Conservation (phyloP, 2,797 vertebrate species). For the Antennarius maculatus region DNA sequence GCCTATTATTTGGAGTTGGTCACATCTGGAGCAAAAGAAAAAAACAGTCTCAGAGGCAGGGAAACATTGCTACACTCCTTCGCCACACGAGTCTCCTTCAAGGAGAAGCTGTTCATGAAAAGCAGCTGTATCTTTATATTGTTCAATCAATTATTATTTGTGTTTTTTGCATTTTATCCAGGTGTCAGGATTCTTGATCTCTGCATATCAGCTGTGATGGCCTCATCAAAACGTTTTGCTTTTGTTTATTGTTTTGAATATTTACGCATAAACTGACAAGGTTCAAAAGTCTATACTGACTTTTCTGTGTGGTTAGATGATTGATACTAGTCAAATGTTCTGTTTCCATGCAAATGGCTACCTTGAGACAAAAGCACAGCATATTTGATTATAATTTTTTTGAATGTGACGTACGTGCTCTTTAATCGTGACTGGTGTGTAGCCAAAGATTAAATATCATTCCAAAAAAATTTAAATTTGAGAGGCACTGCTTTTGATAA, state of each 20-base stretch:
- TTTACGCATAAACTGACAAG: slow-evolving; percentile 9
- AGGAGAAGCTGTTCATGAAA: slow-evolving; percentile 21
- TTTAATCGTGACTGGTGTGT: background rate
- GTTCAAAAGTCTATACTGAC: slow-evolving; percentile 23
- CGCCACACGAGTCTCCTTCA: slow-evolving; percentile 14
- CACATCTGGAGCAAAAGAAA: slow-evolving; percentile 63
- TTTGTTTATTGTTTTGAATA: slow-evolving; percentile 16
- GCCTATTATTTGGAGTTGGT: slow-evolving; percentile 31
- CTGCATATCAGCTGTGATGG: slow-evolving; percentile 4
- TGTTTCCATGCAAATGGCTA: background rate
- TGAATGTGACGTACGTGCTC: background rate
- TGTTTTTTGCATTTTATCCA: slow-evolving; percentile 16
- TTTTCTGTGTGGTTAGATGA: slow-evolving; percentile 13
- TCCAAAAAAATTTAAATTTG: background rate
- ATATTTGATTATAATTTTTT: background rate
- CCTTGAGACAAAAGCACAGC: slow-evolving; percentile 1
- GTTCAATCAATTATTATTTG: slow-evolving; percentile 23
- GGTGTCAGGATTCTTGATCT: slow-evolving; percentile 20
- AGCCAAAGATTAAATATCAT: background rate
- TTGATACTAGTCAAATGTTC: background rate
- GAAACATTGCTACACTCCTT: slow-evolving; percentile 27
- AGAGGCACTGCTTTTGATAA: background rate
- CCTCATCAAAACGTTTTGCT: slow-evolving; percentile 11
- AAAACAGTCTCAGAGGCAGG: slow-evolving; percentile 41
- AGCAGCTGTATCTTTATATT: slow-evolving; percentile 37